Evolutionary conservation across 2,113 vertebrate species (phyloP).

Genomic region (Pelodiscus sinensis): DNA sequence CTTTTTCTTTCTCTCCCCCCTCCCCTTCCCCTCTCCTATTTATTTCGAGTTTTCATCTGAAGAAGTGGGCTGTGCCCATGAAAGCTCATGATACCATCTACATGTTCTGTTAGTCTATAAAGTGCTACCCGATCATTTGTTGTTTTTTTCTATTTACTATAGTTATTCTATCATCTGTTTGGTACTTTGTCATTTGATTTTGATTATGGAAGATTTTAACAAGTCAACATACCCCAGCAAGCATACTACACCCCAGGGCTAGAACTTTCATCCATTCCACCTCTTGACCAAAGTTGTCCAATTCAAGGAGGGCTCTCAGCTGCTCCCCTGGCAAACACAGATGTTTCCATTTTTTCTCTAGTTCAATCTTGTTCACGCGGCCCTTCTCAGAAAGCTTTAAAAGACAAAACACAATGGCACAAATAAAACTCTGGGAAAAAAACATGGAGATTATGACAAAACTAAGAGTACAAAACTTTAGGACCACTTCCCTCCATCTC

Average conservation of each 20-base stretch:
- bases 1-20: too few relatives aligned
- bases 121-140: too few relatives aligned
- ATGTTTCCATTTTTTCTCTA: conserved; percentile 82
- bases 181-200: not conserved
- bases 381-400: conserved; percentile 67
- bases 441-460: not conserved
- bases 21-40: too few relatives aligned
- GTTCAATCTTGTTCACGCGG: conserved; percentile 66
- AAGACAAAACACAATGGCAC: not conserved
- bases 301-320: conserved; percentile 73
- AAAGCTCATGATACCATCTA: too few relatives aligned
- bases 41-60: too few relatives aligned
- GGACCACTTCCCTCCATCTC: not conserved
- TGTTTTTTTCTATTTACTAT: not conserved
- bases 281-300: conserved; percentile 76
- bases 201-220: not conserved
- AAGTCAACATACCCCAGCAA: conserved; percentile 83
- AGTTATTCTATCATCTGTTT: not conserved
- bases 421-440: not conserved
- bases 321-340: conserved; percentile 82
- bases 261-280: conserved; percentile 88
- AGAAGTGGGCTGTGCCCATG: too few relatives aligned
- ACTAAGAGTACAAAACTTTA: not conserved
- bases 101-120: too few relatives aligned
- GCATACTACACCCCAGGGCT: conserved; percentile 83